Base-by-base conservation (phyloP, 2,888 invertebrate species). In the Aquatica leii region DNA sequence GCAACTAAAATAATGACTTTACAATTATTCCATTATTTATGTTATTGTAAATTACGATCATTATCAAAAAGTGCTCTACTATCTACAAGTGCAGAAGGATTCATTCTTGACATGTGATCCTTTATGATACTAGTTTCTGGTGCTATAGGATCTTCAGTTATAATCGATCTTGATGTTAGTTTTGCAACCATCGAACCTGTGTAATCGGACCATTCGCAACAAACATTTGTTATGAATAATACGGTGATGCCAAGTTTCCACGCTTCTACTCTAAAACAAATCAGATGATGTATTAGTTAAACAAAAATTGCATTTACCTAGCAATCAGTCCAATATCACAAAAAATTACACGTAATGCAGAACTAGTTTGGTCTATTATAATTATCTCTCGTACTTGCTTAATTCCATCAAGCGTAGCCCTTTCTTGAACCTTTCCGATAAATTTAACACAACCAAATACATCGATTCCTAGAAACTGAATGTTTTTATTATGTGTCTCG, bases 141-240 rank as follows among this genome's bases (percentile, higher is more conserved):
- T 1, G 88, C 86, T 63, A 86, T 81, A 0, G 93, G 93, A 81
- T 93, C 88, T 75, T 91, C 92, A 1, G 90, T 92, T 63, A 93
- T 81, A 18, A 93, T 82, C 2, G 87, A 88, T 52, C 86, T 84
- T 6, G 78, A 75, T 1, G 82, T 81, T 2, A 86, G 80, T 56
- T 83, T 80, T 1, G 85, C 83, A 12, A 85, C 83, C 57, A 86
- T 82, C 14, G 82, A 76, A 46, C 83, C 84, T 15, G 84, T 82
- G 62, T 83, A 86, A 9, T 78, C 80, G 9, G 88, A 88, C 83
- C 86, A 87, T 1, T 83, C 83, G 20, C 92, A 83, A 17, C 85
- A 85, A 15, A 87, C 86, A 76, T 93, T 92, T 1, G 90, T 86
- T 62, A 93, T 80, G 79, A 91, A 91, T 11, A 94, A 77, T 49